Conservation (phyloP, 2,113 vertebrate genomes). For the Tamias sibiricus region DNA sequence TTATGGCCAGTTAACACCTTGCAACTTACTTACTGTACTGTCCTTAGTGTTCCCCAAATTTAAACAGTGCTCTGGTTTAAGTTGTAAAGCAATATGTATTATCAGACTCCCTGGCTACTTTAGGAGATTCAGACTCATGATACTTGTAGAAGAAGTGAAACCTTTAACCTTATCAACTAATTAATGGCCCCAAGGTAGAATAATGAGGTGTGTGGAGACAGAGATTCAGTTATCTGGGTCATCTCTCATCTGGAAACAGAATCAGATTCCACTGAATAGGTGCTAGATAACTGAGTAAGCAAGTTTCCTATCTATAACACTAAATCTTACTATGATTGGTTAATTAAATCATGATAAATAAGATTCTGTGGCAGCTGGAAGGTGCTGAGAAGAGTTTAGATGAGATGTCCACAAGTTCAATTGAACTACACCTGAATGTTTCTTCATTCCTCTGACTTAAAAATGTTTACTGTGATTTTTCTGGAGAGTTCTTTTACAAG, state of each 20-base stretch:
- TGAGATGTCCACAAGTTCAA: not conserved
- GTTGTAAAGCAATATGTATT: constrained; percentile 32
- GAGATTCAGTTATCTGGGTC: constrained; percentile 50
- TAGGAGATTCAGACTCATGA: constrained; percentile 31
- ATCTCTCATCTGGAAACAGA: constrained; percentile 63
- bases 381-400: not conserved
- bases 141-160: constrained; percentile 60
- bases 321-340: constrained; percentile 53
- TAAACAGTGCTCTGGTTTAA: not conserved
- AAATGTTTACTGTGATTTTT: not conserved
- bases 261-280: constrained; percentile 59
- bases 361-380: not conserved
- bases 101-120: not conserved
- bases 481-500: not conserved
- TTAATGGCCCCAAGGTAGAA: constrained; percentile 71
- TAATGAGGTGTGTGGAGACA: constrained; percentile 49
- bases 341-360: constrained; percentile 77
- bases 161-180: constrained; percentile 72
- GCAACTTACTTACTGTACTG: not conserved
- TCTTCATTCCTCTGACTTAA: not conserved
- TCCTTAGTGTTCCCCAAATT: not conserved
- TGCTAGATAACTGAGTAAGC: constrained; percentile 55
- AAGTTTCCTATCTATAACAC: constrained; percentile 65
- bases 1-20: constrained; percentile 50
- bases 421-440: not conserved